Conservation (phyloP, 2,113 vertebrate species). For the Megatriorchis doriae region DNA sequence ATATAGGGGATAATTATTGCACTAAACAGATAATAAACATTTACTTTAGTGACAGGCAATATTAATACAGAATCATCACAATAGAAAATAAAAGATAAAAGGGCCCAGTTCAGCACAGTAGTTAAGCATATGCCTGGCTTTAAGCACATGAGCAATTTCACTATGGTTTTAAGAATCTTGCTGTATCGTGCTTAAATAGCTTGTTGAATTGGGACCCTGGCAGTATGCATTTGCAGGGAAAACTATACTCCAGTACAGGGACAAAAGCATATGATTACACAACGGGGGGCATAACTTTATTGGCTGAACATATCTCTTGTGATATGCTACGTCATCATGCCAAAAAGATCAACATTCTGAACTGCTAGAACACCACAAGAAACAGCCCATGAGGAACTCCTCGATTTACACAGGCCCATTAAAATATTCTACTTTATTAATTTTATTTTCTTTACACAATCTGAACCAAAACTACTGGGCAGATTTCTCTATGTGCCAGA, state of each 20-base stretch:
- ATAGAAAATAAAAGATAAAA: not conserved
- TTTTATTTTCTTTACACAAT: not conserved
- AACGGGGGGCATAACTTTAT: not conserved
- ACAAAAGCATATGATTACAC: not conserved
- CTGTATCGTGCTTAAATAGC: not conserved
- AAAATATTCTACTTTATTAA: not conserved
- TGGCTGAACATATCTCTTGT: not conserved
- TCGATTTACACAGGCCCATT: conserved; percentile 7
- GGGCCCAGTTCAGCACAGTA: conserved; percentile 15
- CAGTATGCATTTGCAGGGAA: not conserved
- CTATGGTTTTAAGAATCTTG: not conserved
- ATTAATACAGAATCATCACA: conserved; percentile 69
- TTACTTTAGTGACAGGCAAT: conserved; percentile 61
- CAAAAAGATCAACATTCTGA: not conserved
- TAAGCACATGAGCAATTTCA: conserved; percentile 3
- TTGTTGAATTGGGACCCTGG: not conserved
- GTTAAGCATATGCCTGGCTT: conserved; percentile 32
- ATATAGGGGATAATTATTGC: conserved; percentile 48
- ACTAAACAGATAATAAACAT: conserved; percentile 60
- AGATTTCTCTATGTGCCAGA: conserved; percentile 33
- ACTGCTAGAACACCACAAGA: not conserved
- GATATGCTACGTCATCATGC: conserved; percentile 18
- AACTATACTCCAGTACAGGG: not conserved
- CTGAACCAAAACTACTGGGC: conserved; percentile 3
- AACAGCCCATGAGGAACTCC: not conserved